phyloP scores from a whole-genome alignment of 2,888 invertebrate genomes.

The Chymomyza caudatula region DNA sequence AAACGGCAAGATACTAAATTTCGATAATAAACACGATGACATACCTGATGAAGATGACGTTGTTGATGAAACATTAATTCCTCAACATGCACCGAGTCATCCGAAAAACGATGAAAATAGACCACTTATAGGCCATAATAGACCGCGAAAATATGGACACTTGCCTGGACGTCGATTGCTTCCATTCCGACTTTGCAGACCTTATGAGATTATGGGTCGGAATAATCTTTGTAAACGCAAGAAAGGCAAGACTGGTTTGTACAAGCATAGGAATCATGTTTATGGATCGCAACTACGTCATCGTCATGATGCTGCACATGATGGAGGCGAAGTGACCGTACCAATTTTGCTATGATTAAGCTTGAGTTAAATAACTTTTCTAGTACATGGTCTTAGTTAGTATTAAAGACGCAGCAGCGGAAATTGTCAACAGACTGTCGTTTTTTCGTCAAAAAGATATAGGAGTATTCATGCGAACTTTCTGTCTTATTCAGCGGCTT shows the following conservation, averaged over 20 bases:
- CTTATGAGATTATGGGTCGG: slow-evolving; percentile 33
- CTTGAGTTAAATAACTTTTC: too few relatives aligned
- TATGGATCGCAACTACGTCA: slow-evolving; percentile 24
- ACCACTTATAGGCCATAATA: slow-evolving; percentile 18
- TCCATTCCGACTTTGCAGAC: slow-evolving; percentile 23
- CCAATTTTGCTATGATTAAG: too few relatives aligned
- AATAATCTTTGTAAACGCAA: slow-evolving; percentile 43
- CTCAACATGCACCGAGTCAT: not conserved
- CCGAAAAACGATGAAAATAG: not conserved
- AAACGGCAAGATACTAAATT: slow-evolving; percentile 6
- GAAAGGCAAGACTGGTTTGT: slow-evolving; percentile 22
- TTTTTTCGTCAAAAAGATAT: too few relatives aligned
- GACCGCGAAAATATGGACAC: slow-evolving; percentile 6
- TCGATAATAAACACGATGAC: not conserved
- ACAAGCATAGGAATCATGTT: slow-evolving; percentile 30
- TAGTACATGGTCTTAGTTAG: too few relatives aligned
- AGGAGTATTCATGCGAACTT: too few relatives aligned
- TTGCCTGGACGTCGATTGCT: slow-evolving; percentile 36
- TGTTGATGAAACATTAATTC: too few relatives aligned
- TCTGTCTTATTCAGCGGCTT: too few relatives aligned
- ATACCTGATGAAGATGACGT: not conserved
- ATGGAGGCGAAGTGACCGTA: too few relatives aligned
- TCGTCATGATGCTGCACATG: slow-evolving; percentile 10
- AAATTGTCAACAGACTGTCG: too few relatives aligned
- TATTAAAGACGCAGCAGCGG: too few relatives aligned